Evolutionary conservation across 2,797 vertebrate species (phyloP).

Genomic region (Microcaecilia unicolor): DNA sequence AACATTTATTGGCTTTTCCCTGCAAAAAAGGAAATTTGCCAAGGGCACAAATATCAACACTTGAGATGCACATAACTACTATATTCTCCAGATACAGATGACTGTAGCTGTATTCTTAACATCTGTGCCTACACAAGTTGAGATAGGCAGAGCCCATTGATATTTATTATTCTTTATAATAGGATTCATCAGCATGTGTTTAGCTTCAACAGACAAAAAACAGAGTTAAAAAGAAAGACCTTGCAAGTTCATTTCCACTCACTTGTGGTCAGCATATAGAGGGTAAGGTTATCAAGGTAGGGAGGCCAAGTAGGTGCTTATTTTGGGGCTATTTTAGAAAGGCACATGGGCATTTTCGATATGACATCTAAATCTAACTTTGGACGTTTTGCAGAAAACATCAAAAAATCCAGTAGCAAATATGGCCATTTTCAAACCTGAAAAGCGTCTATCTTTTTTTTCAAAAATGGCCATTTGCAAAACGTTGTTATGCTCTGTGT

Average conservation of each 20-base stretch:
- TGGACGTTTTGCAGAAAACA: no score
- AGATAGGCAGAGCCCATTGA: neutral
- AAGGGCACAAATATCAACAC: constrained; percentile 12
- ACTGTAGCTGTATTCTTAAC: neutral
- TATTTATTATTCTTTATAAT: constrained; percentile 7
- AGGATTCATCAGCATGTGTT: constrained; percentile 3
- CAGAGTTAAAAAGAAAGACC: neutral
- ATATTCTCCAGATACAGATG: constrained; percentile 6
- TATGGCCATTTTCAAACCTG: no score
- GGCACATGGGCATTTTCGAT: no score
- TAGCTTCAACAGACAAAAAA: neutral
- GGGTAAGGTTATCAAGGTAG: no score
- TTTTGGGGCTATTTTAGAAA: no score
- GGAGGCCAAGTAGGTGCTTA: no score
- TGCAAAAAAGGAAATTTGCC: constrained; percentile 8
- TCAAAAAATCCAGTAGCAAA: no score
- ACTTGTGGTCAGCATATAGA: constrained; percentile 17
- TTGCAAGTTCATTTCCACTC: neutral
- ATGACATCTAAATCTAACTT: no score
- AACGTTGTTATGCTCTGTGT: no score
- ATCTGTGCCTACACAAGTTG: neutral
- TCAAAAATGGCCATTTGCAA: no score
- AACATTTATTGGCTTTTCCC: constrained; percentile 1
- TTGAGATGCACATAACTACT: constrained; percentile 2
- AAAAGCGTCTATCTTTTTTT: no score